Base-by-base conservation (phyloP, 2,888 invertebrate genomes). In the Metallyticus violacea region DNA sequence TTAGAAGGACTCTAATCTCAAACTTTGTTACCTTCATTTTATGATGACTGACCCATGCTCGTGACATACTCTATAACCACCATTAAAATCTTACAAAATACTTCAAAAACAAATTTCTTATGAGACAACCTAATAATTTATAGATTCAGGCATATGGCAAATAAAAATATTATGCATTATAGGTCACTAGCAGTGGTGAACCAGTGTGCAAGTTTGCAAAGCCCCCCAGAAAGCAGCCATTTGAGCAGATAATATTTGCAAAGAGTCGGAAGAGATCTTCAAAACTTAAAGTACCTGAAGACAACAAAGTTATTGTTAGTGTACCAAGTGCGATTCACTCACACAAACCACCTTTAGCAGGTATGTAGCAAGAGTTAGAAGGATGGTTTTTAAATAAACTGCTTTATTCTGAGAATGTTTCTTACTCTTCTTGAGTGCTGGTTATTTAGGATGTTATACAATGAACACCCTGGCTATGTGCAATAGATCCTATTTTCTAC, bases 241-340 rank as follows among this genome's bases (percentile, higher is more conserved):
- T 95, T 91, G 99, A 99, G 92, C 94, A 95, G 89, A 91, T 99
- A 26, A 92, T 96, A 85, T 92, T 97, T 90, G 96, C 94, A 9
- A 89, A 88, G 86, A 88, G 86, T 1, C 89, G 90, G 0, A 88
- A 87, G 7, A 85, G 88, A 3, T 79, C 30, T 30, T 79, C 85
- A 22, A 77, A 30, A 27, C 86, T 87, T 80, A 89, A 86, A 7
- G 86, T 88, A 78, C 91, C 91, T 30, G 88, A 91, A 79, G 91
- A 93, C 88, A 91, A 93, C 6, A 94, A 94, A 90, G 90, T 97
- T 80, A 91, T 99, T 86, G 92, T 97, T 26, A 98, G 98, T 91
- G 93, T 98, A 27, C 99, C 99, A 0, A 98, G 98, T 92, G 96
- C 97, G 25, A 93, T 99, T 87, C 99, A 99, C 92, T 99, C 99